Percentiles rank a stretch among this genome's conserved stretches.
Evolutionary conservation across 1,140 invertebrate species (phyloP).

Genomic region (Schlechtendalia chinensis): DNA sequence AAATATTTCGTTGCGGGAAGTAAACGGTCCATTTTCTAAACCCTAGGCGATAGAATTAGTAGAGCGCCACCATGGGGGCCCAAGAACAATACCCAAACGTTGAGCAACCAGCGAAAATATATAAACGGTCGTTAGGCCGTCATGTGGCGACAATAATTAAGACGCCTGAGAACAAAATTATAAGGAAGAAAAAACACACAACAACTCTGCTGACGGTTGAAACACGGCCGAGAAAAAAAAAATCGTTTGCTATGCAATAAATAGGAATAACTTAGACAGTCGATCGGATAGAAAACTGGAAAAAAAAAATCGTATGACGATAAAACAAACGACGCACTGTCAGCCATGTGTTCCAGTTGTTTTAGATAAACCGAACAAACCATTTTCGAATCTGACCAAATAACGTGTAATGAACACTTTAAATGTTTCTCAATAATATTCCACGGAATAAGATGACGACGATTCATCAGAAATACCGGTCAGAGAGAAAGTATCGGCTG

Average conservation of each 20-base stretch:
- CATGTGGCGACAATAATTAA: slow-evolving; percentile 49
- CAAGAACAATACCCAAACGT: slow-evolving; percentile 38
- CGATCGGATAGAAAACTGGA: background rate
- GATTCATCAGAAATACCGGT: slow-evolving; percentile 21
- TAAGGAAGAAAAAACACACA: background rate
- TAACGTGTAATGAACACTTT: background rate
- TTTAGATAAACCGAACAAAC: slow-evolving; percentile 9
- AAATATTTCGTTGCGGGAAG: slow-evolving; percentile 32
- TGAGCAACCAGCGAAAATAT: slow-evolving; percentile 36
- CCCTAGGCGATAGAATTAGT: slow-evolving; percentile 21
- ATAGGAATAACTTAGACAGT: background rate
- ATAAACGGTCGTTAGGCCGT: slow-evolving; percentile 35
- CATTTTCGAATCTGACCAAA: background rate
- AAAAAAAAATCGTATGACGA: background rate
- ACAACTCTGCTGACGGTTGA: background rate
- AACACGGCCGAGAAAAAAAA: background rate
- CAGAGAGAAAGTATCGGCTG: slow-evolving; percentile 12
- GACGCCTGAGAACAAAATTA: slow-evolving; percentile 33
- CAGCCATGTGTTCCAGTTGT: background rate
- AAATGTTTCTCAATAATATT: slow-evolving; percentile 18
- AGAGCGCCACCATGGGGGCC: slow-evolving; percentile 3
- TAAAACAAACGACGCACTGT: background rate
- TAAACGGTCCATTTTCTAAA: slow-evolving; percentile 30
- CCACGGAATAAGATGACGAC: background rate
- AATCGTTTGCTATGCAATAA: slow-evolving; percentile 19